Evolutionary conservation across 2,888 invertebrate genomes (phyloP).

Genomic region (Notodonta ziczac): DNA sequence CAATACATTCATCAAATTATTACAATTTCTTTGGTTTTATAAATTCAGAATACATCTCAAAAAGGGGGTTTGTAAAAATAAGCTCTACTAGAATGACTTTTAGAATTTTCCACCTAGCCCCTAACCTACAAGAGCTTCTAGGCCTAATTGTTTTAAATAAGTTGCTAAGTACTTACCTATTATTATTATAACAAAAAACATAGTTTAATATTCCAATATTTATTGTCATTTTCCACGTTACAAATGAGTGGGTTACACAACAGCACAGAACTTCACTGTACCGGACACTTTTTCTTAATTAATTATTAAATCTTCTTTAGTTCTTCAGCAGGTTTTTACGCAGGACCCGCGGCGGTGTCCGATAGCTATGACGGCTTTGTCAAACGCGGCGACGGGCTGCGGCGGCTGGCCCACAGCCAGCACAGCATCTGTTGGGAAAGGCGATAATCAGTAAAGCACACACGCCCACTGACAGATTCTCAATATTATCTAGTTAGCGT

Average conservation of each 20-base stretch:
- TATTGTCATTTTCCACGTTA: slow-evolving; percentile 32
- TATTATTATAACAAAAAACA: background rate
- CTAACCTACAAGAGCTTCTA: too few relatives aligned
- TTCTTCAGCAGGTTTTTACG: slow-evolving; percentile 9
- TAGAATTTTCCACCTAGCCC: too few relatives aligned
- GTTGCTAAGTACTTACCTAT: too few relatives aligned
- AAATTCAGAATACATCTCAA: too few relatives aligned
- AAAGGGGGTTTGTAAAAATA: too few relatives aligned
- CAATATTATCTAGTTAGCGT: background rate
- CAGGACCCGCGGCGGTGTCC: slow-evolving; percentile 44
- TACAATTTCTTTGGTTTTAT: too few relatives aligned
- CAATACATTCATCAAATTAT: too few relatives aligned
- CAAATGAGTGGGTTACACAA: slow-evolving; percentile 11
- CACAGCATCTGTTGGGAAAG: slow-evolving; percentile 65
- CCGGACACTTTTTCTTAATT: slow-evolving; percentile 11
- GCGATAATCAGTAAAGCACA: background rate
- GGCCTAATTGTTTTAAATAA: too few relatives aligned
- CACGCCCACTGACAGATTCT: background rate
- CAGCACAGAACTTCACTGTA: slow-evolving; percentile 31
- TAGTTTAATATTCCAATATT: slow-evolving; percentile 29
- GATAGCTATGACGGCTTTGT: slow-evolving; percentile 71
- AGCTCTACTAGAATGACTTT: too few relatives aligned
- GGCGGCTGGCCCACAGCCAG: slow-evolving; percentile 77
- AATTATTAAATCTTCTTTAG: background rate
- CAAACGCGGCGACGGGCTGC: slow-evolving; percentile 73